Evolutionary conservation across 2,888 invertebrate genomes (phyloP).

Genomic region (Heteromurus nitidus): DNA sequence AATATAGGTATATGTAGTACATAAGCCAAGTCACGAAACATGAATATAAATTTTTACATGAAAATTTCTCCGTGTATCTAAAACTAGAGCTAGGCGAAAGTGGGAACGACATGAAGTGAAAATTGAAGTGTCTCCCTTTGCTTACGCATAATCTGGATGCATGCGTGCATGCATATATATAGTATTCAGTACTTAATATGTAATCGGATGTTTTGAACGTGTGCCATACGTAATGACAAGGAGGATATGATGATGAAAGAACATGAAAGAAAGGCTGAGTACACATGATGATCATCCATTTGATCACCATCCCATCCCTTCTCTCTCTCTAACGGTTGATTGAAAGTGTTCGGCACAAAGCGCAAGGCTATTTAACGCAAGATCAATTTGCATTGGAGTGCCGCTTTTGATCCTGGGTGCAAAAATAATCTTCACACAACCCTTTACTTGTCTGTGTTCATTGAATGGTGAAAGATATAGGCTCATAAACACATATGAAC

Average conservation of each 20-base stretch:
- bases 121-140: conserved; percentile 42
- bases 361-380: conserved; percentile 70
- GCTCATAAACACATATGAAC: background rate
- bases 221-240: background rate
- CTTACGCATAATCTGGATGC: conserved; percentile 40
- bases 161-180: conserved; percentile 9
- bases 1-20: no score
- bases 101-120: conserved; percentile 33
- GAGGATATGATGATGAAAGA: conserved; percentile 28
- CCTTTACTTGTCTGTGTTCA: conserved; percentile 50
- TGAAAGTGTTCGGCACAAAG: conserved; percentile 66
- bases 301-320: conserved; percentile 44
- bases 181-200: conserved; percentile 37
- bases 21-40: no score
- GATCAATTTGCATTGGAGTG: conserved; percentile 72
- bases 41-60: no score
- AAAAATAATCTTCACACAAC: conserved; percentile 72
- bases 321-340: conserved; percentile 54
- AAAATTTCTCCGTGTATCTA: no score
- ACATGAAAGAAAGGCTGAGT: conserved; percentile 49
- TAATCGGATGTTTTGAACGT: conserved; percentile 28
- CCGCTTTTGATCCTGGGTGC: conserved; percentile 71
- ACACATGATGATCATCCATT: conserved; percentile 57
- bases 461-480: background rate
- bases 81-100: conserved; percentile 14